A percentile compares a stretch with the other conserved stretches of the same genome.
These are phyloP conservation scores for Pomatostomus ruficeps DNA, from an alignment of 2,113 vertebrate species.

Conservation along the genomic window DNA sequence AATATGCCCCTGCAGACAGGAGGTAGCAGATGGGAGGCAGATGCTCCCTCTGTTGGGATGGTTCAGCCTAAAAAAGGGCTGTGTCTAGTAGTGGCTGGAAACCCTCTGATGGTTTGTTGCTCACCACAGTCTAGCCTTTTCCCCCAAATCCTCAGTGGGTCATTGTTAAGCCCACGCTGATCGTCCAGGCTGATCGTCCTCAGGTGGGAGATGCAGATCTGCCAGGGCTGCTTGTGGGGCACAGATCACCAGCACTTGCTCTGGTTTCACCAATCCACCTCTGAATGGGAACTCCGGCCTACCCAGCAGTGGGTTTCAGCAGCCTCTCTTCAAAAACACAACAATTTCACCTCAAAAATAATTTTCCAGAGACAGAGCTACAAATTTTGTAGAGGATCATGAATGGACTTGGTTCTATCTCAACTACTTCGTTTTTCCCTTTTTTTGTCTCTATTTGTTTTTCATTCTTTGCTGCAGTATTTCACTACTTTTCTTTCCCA, in stretches of 20 bases:
- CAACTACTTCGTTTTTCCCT: background rate
- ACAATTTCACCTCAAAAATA: background rate
- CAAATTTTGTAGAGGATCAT: background rate
- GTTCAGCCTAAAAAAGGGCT: background rate
- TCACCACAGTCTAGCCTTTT: background rate
- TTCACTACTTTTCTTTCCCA: background rate
- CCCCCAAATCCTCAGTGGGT: too few relatives aligned
- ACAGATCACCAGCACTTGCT: background rate
- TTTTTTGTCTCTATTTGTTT: background rate
- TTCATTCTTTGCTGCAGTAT: background rate
- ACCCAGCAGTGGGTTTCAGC: fast-evolving
- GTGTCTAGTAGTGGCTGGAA: background rate
- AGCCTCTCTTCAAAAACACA: background rate
- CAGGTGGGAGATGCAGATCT: background rate
- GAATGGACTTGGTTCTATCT: background rate
- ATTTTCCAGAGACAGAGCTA: background rate
- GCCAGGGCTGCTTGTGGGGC: fast-evolving
- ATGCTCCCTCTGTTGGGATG: background rate
- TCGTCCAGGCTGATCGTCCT: background rate
- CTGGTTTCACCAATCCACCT: background rate
- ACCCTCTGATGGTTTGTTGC: background rate
- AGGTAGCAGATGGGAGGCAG: background rate
- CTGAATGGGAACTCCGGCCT: background rate
- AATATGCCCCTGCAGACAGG: background rate
- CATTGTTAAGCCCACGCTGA: background rate